Evolutionary conservation across 2,113 vertebrate genomes (phyloP), one percentile per base, ranked within the genome.

Genomic region (Hippocampus comes): DNA sequence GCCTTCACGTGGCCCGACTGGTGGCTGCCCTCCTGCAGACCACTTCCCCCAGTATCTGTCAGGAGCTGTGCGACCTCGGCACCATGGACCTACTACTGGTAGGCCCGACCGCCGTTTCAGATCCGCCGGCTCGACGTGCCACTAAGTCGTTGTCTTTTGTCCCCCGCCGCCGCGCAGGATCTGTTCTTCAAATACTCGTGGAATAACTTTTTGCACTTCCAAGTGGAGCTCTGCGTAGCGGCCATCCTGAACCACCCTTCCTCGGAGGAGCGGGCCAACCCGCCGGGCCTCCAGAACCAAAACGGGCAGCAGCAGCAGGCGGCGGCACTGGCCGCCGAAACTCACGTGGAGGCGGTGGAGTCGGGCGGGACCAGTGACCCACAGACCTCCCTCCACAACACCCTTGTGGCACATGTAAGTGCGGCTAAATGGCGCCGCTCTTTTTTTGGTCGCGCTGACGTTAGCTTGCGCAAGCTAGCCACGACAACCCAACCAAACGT

Each of bases 181-280:
- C 91, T 99, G 82, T 98, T 98, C 91, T 98, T 99, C 88, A 95
- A 95, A 86, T 99, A 97, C 91, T 94, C 95, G 17, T 99, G 97
- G 97, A 99, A 99, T 91, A 99, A 99, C 88, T 98, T 99, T 85
- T 89, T 99, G 93, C 97, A 99, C 92, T 94, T 96, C 92, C 96
- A 99, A 96, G 96, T 99, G 92, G 96, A 99, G 77, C 85, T 98
- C 74, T 98, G 96, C 72, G 90, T 99, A 84, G 93, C 94, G 0
- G 94, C 95, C 48, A 94, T 99, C 70, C 89, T 99, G 79, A 95
- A 95, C 5, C 95, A 95, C 64, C 91, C 94, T 1, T 86, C 87
- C 67, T 90, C 87, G 2, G 92, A 93, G 69, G 93, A 92, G 56
- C 80, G 73, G 55, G 86, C 78, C 34, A 48, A 59, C 65, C 63